Percentiles rank a stretch among this genome's conserved stretches.
These are phyloP conservation scores for Brachionus rubens DNA, from an alignment of 1,140 invertebrate species.

Conservation along the genomic window DNA sequence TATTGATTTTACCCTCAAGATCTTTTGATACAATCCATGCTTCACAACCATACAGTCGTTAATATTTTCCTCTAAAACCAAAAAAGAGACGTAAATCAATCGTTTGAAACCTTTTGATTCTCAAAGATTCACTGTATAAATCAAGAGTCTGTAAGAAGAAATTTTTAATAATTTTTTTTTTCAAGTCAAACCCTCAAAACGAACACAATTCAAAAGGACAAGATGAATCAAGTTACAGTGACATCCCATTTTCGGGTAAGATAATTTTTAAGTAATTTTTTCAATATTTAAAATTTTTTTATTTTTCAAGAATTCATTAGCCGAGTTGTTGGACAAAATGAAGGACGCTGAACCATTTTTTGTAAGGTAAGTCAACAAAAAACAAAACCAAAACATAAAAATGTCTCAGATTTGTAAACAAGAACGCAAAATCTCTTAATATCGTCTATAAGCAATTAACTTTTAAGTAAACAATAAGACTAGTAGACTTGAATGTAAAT, in stretches of 20 bases:
- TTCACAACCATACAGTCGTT: too few species aligned
- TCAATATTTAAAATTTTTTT: neutral
- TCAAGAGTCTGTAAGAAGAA: too few species aligned
- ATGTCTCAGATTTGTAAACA: too few species aligned
- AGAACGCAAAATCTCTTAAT: too few species aligned
- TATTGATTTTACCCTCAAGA: too few species aligned
- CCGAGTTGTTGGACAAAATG: slow-evolving; percentile 46
- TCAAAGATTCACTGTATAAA: too few species aligned
- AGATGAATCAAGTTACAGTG: slow-evolving; percentile 35
- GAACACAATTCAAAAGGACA: slow-evolving; percentile 41
- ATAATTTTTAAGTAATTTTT: neutral
- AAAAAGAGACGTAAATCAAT: too few species aligned
- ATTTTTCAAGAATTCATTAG: slow-evolving; percentile 41
- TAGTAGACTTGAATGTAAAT: slow-evolving; percentile 16
- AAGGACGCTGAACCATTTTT: slow-evolving; percentile 46
- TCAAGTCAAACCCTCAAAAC: slow-evolving; percentile 33
- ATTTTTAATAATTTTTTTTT: neutral
- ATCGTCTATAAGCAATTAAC: slow-evolving; percentile 36
- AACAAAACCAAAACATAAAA: too few species aligned
- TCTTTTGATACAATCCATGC: too few species aligned
- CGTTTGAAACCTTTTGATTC: too few species aligned
- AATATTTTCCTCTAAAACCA: too few species aligned
- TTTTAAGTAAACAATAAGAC: neutral
- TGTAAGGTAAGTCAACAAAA: slow-evolving; percentile 23
- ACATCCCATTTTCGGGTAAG: slow-evolving; percentile 37